Conservation (phyloP, 2,797 vertebrate species). For the Potorous gilbertii region DNA sequence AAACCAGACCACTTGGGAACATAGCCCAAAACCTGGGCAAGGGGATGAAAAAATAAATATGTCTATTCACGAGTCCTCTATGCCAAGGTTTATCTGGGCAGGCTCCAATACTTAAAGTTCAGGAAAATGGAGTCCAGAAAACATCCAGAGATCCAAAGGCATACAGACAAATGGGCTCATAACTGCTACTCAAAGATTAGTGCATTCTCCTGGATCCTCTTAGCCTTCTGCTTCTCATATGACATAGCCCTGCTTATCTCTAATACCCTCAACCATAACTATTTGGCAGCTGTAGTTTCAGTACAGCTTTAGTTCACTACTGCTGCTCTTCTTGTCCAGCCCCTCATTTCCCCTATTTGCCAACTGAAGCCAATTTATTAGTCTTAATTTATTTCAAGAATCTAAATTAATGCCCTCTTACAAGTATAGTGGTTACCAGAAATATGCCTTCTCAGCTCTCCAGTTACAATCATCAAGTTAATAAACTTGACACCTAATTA, state of each 20-base stretch:
- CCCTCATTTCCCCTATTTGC: slow-evolving; percentile 28
- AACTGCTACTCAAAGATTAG: neutral
- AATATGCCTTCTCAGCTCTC: slow-evolving; percentile 56
- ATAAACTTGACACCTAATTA: slow-evolving; percentile 75
- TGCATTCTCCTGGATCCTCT: neutral
- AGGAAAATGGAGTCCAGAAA: neutral
- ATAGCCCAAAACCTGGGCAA: neutral
- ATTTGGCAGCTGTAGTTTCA: neutral
- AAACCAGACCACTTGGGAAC: neutral
- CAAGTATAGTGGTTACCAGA: slow-evolving; percentile 40
- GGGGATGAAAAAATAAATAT: neutral
- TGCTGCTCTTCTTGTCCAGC: neutral
- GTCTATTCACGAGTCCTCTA: neutral
- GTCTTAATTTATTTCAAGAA: slow-evolving; percentile 61
- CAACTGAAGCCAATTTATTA: slow-evolving; percentile 45
- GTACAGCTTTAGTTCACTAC: slow-evolving; percentile 17
- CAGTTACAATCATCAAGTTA: slow-evolving; percentile 60
- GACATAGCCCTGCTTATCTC: slow-evolving; percentile 15
- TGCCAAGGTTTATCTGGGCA: neutral
- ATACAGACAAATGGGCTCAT: neutral
- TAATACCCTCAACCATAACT: neutral
- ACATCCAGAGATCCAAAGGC: neutral
- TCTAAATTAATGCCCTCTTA: slow-evolving; percentile 28
- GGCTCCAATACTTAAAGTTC: neutral
- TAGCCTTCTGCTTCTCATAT: slow-evolving; percentile 23